Evolutionary conservation across 2,888 invertebrate species (phyloP), one percentile per base, ranked within the genome.

Genomic region (Erebia aethiops): DNA sequence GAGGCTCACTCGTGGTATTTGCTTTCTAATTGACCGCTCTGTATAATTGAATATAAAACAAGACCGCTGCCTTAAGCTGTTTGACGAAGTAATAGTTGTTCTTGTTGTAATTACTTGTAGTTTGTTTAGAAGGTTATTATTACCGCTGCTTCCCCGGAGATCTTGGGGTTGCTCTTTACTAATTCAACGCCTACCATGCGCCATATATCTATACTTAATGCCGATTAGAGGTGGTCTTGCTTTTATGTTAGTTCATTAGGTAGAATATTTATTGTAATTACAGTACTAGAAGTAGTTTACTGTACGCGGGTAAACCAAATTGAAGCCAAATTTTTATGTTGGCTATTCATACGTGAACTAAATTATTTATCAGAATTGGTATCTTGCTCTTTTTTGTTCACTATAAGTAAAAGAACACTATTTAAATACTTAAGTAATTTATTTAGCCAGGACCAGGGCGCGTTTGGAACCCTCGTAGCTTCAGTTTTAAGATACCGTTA

Each of bases 21-120:
- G 74, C 72, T 72, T 63, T 81, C 77, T 85, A 87, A 87, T 84
- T 86, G 85, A 85, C 85, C 82, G 76, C 75, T 71, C 74, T 73
- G 73, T 77, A 75, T 80, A 81, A 84, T 84, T 85, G 81, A 84
- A 84, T 85, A 82, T 85, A 84, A 85, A 86, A 87, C 79, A 82
- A 81, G 81, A 82, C 78, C 79, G 79, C 82, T 77, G 85, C 85
- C 85, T 86, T 83, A 80, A 88, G 87, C 86, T 88, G 85, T 89
- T 90, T 90, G 84, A 87, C 84, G 83, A 82, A 85, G 82, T 88
- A 87, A 87, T 89, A 79, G 85, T 87, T 87, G 87, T 88, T 89
- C 87, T 85, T 85, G 86, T 84, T 87, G 81, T 92, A 90, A 91
- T 91, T 91, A 89, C 87, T 89, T 87, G 86, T 87, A 89, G 88